Evolutionary conservation across 2,888 invertebrate genomes (phyloP), one percentile per base, ranked within the genome.

Genomic region (Coenonympha arcania): DNA sequence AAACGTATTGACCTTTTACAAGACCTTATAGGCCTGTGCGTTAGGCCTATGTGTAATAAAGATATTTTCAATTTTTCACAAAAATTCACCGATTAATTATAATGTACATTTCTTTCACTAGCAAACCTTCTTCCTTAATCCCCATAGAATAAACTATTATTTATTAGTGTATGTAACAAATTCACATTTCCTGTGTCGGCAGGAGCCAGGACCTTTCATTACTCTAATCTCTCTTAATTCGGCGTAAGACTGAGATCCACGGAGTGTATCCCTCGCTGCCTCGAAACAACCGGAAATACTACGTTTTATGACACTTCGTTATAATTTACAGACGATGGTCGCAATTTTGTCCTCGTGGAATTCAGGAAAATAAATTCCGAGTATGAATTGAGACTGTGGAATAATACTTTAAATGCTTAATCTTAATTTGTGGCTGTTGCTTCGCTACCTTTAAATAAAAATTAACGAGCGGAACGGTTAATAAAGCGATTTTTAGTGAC

Each of bases 221-320:
- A 37, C 41, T n/a, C 42, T 47, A 51, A 51, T 51, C 47, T 51
- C 47, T 51, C 51, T 51, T 51, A 47, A 51, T 51, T 51, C 51
- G 42, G 42, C 36, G 47, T 51, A 51, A 51, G 42, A 22, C 47
- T 47, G 37, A 47, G 46, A 47, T 47, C 51, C 24, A 19, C 36
- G 51, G 41, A 36, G 51, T 42, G 41, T 51, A 42, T 45, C 42
- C 47, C 19, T 31, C 13, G 36, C 24, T 41, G 34, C 42, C 47
- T 47, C 37, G 46, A 47, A 24, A 41, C 42, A 51, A 42, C 47
- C 40, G 41, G 42, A 46, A 51, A 42, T 42, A 37, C 22, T 42
- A 41, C 34, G 51, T 24, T 42, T 42, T 42, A 20, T 22, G 37
- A 43, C 30, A 49, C 46, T 47, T 51, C 20, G 20, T 51, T 47